phyloP scores from a whole-genome alignment of 2,797 vertebrate species.

The Chaetodon trifasciatus region DNA sequence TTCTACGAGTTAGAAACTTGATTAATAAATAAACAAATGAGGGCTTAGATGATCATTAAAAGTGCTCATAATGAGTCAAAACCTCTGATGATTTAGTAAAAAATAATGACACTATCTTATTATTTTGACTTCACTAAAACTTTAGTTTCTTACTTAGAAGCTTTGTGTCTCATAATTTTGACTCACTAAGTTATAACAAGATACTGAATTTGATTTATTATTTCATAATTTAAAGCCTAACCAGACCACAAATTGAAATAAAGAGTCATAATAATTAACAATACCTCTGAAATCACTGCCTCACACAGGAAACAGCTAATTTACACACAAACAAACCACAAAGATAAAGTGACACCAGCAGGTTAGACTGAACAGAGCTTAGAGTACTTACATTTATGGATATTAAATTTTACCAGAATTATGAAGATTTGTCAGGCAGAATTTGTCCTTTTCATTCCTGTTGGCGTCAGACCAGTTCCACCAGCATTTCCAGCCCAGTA shows the following conservation, averaged over 20 bases:
- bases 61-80: background rate
- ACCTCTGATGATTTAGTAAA: background rate
- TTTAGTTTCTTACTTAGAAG: background rate
- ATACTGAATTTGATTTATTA: too few species aligned
- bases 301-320: too few species aligned
- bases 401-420: background rate
- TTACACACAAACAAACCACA: too few species aligned
- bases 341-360: background rate
- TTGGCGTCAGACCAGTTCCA: background rate
- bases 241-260: too few species aligned
- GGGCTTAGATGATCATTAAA: background rate
- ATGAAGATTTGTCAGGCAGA: background rate
- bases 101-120: background rate
- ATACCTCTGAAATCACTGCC: too few species aligned
- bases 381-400: background rate
- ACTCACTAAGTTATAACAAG: too few species aligned
- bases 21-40: too few species aligned
- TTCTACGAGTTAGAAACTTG: too few species aligned
- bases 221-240: too few species aligned
- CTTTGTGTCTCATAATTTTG: background rate
- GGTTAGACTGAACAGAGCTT: too few species aligned
- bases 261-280: too few species aligned
- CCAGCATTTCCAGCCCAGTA: constrained; percentile 39
- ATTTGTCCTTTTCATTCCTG: background rate
- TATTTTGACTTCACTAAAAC: background rate